phyloP scores from a whole-genome alignment of 2,797 vertebrate species.

The Helostoma temminkii region DNA sequence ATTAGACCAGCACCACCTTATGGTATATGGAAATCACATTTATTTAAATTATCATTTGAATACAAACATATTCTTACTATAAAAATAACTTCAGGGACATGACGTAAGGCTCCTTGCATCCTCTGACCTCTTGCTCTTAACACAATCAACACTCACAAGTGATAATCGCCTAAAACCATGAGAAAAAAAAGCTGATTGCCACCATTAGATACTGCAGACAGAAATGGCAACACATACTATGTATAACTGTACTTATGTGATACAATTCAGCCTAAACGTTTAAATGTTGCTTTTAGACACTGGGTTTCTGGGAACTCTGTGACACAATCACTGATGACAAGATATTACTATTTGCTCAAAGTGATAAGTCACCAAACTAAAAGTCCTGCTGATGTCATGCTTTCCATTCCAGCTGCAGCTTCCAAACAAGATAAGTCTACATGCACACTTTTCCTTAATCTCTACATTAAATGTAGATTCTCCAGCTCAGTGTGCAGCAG shows the following conservation, averaged over 20 bases:
- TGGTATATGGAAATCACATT: neutral
- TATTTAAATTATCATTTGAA: neutral
- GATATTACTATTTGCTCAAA: constrained; percentile 46
- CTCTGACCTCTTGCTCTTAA: constrained; percentile 58
- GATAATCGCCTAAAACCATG: neutral
- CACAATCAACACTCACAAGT: neutral
- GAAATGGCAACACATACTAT: neutral
- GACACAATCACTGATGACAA: constrained; percentile 49
- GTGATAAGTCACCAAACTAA: constrained; percentile 47
- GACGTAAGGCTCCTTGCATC: constrained; percentile 10
- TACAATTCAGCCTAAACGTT: constrained; percentile 53
- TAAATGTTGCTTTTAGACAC: constrained; percentile 53
- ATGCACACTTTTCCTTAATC: constrained; percentile 2
- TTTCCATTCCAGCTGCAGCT: constrained; percentile 37
- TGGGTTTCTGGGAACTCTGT: constrained; percentile 48
- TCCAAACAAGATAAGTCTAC: neutral
- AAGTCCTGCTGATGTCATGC: constrained; percentile 26
- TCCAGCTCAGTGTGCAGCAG: constrained; percentile 17
- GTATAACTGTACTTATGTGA: neutral
- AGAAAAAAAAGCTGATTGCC: too few species aligned
- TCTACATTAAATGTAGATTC: neutral
- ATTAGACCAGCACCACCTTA: neutral
- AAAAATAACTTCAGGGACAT: neutral
- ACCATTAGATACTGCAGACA: too few species aligned
- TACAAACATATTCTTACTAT: neutral